Conservation (phyloP, 2,888 invertebrate species). For the Cephus pygmeus region DNA sequence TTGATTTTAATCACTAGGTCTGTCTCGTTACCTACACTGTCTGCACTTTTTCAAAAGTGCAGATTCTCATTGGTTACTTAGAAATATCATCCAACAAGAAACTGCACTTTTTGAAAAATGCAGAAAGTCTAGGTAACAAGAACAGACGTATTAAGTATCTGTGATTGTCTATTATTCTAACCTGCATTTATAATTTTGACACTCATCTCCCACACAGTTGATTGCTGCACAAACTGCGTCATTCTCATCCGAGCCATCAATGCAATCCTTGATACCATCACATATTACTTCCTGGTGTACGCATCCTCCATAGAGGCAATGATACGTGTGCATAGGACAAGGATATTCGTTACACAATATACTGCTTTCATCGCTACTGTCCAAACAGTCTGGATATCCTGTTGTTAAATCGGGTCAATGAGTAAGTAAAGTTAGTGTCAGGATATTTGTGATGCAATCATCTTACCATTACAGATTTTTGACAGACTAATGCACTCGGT, state of each 20-base stretch:
- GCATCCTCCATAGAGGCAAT: conserved; percentile 49
- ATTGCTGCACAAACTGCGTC: conserved; percentile 31
- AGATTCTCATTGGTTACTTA: too few species aligned
- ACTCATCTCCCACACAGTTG: conserved; percentile 37
- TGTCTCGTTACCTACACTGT: too few species aligned
- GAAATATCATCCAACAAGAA: too few species aligned
- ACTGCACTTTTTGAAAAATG: too few species aligned
- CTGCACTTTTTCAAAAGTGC: too few species aligned
- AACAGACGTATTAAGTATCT: background rate
- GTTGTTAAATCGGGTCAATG: conserved; percentile 11
- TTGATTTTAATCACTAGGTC: too few species aligned
- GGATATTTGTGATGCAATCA: background rate
- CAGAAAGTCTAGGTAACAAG: too few species aligned
- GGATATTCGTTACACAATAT: conserved; percentile 41
- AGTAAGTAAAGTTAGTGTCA: background rate
- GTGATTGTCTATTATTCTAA: conserved; percentile 14
- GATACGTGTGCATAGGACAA: conserved; percentile 42
- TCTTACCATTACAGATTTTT: conserved; percentile 44
- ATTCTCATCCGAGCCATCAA: conserved; percentile 48
- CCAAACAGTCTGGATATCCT: conserved; percentile 47
- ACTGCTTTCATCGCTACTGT: conserved; percentile 45
- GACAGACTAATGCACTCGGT: conserved; percentile 38
- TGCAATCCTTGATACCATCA: conserved; percentile 48
- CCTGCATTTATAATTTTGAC: conserved; percentile 39
- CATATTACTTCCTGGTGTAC: conserved; percentile 46